phyloP scores from a whole-genome alignment of 2,888 invertebrate genomes.

The Bimastos eiseni region DNA sequence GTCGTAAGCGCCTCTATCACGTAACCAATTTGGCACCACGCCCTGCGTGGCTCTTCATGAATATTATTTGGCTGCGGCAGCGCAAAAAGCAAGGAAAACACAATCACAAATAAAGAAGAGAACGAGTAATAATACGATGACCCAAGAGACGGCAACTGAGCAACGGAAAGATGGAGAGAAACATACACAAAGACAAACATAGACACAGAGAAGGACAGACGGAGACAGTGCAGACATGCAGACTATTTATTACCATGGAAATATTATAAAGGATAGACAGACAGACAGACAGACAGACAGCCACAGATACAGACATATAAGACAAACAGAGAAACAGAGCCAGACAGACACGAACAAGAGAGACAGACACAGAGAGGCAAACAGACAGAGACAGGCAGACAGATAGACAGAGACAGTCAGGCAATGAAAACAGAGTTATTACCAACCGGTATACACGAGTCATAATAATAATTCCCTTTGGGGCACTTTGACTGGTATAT shows the following conservation, averaged over 20 bases:
- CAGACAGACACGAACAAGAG: background rate
- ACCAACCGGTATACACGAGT: background rate
- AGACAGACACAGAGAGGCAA: constrained; percentile 19
- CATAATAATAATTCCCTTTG: background rate
- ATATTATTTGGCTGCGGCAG: background rate
- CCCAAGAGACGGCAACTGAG: background rate
- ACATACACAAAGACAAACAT: constrained; percentile 22
- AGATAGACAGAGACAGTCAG: background rate
- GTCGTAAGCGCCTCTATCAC: background rate
- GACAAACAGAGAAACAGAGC: background rate
- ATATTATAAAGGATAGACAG: background rate
- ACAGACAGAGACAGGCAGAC: constrained; percentile 19
- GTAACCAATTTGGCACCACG: background rate
- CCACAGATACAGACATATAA: background rate
- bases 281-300: background rate
- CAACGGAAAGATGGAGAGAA: background rate
- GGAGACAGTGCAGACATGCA: background rate
- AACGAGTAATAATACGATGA: background rate
- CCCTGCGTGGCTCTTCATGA: background rate
- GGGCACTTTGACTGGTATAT: background rate
- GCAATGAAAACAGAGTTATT: background rate
- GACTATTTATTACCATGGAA: background rate
- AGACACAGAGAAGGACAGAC: background rate
- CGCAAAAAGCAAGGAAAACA: background rate
- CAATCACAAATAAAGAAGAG: background rate